Percentiles rank a stretch among this genome's conserved stretches.
Evolutionary conservation across 2,113 vertebrate species (phyloP).

Genomic region (Lepus europaeus): DNA sequence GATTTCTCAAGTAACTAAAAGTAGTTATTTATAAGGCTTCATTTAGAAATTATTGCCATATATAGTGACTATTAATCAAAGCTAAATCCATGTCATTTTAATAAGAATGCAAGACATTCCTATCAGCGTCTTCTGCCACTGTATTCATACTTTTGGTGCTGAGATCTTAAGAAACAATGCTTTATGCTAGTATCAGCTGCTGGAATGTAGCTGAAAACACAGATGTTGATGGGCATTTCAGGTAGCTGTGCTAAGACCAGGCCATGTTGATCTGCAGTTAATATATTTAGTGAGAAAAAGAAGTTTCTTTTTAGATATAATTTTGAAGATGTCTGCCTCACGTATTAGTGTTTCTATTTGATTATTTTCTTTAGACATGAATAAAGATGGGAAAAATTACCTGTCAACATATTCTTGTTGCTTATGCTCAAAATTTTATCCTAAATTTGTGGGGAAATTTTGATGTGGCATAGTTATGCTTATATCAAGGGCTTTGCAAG

Average conservation of each 20-base stretch:
- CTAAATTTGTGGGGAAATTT: background rate
- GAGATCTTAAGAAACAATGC: background rate
- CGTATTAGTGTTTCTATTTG: background rate
- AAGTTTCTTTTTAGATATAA: background rate
- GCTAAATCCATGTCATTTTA: slow-evolving; percentile 53
- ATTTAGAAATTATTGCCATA: slow-evolving; percentile 64
- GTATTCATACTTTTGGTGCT: background rate
- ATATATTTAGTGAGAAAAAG: background rate
- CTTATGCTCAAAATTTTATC: slow-evolving; percentile 16
- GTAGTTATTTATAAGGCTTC: slow-evolving; percentile 61
- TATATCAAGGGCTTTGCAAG: background rate
- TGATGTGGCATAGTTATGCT: background rate
- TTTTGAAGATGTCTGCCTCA: slow-evolving; percentile 21
- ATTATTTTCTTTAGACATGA: background rate
- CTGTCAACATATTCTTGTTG: background rate
- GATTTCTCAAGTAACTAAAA: slow-evolving; percentile 69
- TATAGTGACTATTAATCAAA: slow-evolving; percentile 52
- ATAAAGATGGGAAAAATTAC: background rate
- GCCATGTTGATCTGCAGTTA: background rate
- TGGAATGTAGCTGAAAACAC: background rate
- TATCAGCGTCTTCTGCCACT: background rate
- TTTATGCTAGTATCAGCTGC: background rate
- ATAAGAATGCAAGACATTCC: slow-evolving; percentile 56
- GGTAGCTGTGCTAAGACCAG: background rate
- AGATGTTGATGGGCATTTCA: background rate